Evolutionary conservation across 2,888 invertebrate species (phyloP), one percentile per base, ranked within the genome.

Genomic region (Elysia crispata): DNA sequence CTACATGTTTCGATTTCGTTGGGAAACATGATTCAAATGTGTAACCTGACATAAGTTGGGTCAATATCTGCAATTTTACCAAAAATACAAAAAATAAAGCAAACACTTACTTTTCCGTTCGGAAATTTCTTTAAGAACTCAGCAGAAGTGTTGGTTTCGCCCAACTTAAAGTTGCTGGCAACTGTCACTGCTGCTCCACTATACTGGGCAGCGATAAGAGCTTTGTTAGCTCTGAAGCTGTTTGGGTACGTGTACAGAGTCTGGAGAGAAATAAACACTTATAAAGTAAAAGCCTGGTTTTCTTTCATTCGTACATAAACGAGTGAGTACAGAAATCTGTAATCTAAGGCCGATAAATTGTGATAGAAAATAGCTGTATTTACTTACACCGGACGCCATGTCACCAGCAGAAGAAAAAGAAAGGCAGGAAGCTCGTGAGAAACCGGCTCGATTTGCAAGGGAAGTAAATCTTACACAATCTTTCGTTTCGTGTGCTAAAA

Each of bases 191-290:
- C 88, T 89, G 95, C 95, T 90, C 97, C 97, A 88, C 98, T 97
- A 94, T 96, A 98, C 94, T 98, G 95, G 92, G 99, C 98, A 91
- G 99, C 98, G 93, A 99, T 97, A 92, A 98, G 95, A 92, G 96
- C 97, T 94, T 99, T 99, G 93, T 96, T 97, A 89, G 98, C 98
- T 93, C 99, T 96, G 95, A 98, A 98, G 95, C 98, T 99, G 93
- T 97, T 97, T 90, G 97, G 96, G 94, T 98, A 98, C 93, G 98
- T 98, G 94, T 98, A 99, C 92, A 99, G 95, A 93, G 97, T 98
- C 97, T 98, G 94, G 62, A 89, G 88, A 76, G 62, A 76, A 77
- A 60, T 50, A 33, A 64, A 49, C 20, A 97, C 98, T 94, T 97
- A 83, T 0, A 15, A 57, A n/a, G 18, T 54, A 73, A 3, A 66